These are phyloP conservation scores for Hypotaenidia philippensis DNA, from an alignment of 2,797 vertebrate species.

Conservation along the genomic window DNA sequence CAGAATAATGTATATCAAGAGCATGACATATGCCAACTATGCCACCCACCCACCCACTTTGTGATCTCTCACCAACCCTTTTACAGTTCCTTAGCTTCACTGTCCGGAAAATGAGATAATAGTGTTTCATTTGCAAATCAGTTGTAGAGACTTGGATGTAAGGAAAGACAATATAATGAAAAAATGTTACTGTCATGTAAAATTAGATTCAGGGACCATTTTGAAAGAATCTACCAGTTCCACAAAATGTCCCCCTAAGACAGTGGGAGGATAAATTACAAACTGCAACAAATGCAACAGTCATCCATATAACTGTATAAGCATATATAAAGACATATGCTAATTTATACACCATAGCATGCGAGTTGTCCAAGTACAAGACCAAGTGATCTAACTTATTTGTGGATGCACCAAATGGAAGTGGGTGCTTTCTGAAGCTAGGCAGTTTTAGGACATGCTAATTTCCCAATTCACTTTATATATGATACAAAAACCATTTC, in stretches of 20 bases:
- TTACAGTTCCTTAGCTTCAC: not conserved
- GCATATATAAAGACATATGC: not conserved
- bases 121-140: not conserved
- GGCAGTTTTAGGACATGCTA: not conserved
- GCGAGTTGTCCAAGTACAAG: not conserved
- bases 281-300: not conserved
- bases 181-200: not conserved
- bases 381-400: not conserved
- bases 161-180: not conserved
- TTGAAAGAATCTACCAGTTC: not conserved
- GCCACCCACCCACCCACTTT: not conserved
- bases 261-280: not conserved
- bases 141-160: not conserved
- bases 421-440: not conserved
- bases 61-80: not conserved
- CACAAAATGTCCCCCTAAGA: not conserved
- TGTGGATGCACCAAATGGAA: not conserved
- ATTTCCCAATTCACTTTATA: not conserved
- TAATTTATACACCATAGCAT: not conserved
- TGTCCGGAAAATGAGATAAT: not conserved
- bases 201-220: not conserved
- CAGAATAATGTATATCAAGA: not conserved
- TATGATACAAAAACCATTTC: not conserved
- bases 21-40: rapidly evolving
- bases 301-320: not conserved